These are phyloP conservation scores for Parnassius mnemosyne DNA, from an alignment of 2,888 invertebrate species.

Conservation along the genomic window DNA sequence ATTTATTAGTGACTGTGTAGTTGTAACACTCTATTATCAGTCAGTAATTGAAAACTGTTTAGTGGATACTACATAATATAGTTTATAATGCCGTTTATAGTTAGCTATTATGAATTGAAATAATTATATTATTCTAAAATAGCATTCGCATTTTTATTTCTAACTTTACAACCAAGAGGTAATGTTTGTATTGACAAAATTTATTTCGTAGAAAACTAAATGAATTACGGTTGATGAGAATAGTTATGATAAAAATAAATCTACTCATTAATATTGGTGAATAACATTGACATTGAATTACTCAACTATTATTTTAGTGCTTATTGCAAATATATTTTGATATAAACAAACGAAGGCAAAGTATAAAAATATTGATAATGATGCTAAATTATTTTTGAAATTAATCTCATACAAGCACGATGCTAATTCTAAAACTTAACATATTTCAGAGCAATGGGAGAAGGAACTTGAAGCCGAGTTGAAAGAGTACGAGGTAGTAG, in stretches of 20 bases:
- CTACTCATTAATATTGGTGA: too few relatives aligned
- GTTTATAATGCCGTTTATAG: constrained; percentile 77
- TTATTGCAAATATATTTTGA: background rate
- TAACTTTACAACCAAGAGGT: background rate
- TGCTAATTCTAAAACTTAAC: background rate
- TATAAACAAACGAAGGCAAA: constrained; percentile 17
- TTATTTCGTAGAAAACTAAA: too few relatives aligned
- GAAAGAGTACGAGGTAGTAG: constrained; percentile 96
- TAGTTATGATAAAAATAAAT: too few relatives aligned
- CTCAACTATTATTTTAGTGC: background rate
- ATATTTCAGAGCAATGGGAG: constrained; percentile 94
- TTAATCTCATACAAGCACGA: background rate
- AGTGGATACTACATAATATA: constrained; percentile 65
- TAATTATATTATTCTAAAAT: constrained; percentile 81
- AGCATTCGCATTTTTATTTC: constrained; percentile 72
- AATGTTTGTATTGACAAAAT: too few relatives aligned
- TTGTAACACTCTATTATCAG: constrained; percentile 46
- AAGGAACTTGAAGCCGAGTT: constrained; percentile 96
- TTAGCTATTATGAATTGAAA: constrained; percentile 80
- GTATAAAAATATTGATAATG: constrained; percentile 13
- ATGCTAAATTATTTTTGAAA: background rate
- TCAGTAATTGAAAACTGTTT: constrained; percentile 61
- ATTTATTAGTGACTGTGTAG: constrained; percentile 52
- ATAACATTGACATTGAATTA: background rate
- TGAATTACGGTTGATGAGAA: too few relatives aligned